Conservation (phyloP, 2,888 invertebrate genomes). For the Leuctra nigra region DNA sequence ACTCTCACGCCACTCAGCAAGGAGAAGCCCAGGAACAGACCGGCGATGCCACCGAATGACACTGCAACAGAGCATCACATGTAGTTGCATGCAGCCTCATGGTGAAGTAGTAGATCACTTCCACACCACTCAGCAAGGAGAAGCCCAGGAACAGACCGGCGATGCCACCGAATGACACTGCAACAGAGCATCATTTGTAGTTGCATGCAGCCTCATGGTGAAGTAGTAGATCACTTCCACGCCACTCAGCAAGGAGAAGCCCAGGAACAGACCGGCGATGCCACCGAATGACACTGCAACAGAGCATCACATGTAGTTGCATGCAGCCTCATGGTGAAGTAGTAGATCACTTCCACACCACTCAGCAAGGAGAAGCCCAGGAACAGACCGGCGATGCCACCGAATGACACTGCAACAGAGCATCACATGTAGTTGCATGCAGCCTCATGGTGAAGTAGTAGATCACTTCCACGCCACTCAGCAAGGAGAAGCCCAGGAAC, state of each 20-base stretch:
- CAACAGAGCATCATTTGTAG: too few species aligned
- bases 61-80: constrained; percentile 44
- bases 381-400: constrained; percentile 52
- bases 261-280: constrained; percentile 54
- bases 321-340: constrained; percentile 67
- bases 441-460: constrained; percentile 70
- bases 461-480: constrained; percentile 67
- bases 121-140: constrained; percentile 67
- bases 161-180: constrained; percentile 55
- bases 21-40: constrained; percentile 63
- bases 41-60: constrained; percentile 51
- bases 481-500: constrained; percentile 62
- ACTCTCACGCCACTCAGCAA: constrained; percentile 69
- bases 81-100: too few species aligned
- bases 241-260: constrained; percentile 68
- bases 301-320: too few species aligned
- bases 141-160: constrained; percentile 60
- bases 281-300: constrained; percentile 51
- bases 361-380: constrained; percentile 70
- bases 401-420: constrained; percentile 47
- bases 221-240: constrained; percentile 70
- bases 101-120: constrained; percentile 66
- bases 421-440: too few species aligned
- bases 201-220: too few species aligned
- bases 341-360: constrained; percentile 65